Conservation (phyloP, 2,888 invertebrate species). For the Lissocephala sabroskyi region DNA sequence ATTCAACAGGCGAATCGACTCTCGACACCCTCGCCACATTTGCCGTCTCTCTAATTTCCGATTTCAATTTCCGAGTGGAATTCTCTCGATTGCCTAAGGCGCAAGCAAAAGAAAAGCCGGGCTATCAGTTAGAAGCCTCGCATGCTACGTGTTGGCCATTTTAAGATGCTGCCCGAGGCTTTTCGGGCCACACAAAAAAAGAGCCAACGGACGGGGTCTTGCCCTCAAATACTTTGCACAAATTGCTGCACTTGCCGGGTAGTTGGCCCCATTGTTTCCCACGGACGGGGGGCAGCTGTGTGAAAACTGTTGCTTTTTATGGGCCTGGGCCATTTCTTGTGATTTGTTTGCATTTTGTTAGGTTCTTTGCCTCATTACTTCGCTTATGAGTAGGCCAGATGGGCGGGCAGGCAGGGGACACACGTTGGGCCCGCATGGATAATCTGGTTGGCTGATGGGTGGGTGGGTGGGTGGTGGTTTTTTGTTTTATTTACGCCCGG, state of each 20-base stretch:
- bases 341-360: slow-evolving; percentile 15
- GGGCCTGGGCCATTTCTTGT: slow-evolving; percentile 22
- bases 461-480: slow-evolving; percentile 40
- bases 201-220: neutral
- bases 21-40: too few relatives aligned
- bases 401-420: too few relatives aligned
- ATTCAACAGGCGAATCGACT: too few relatives aligned
- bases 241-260: slow-evolving; percentile 23
- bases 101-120: too few relatives aligned
- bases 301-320: slow-evolving; percentile 18
- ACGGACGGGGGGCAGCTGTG: neutral
- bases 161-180: slow-evolving; percentile 27
- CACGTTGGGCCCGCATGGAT: too few relatives aligned
- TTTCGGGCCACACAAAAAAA: slow-evolving; percentile 12
- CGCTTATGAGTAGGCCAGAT: slow-evolving; percentile 10
- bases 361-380: slow-evolving; percentile 43
- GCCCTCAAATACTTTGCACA: slow-evolving; percentile 29
- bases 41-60: too few relatives aligned
- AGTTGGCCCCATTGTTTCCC: slow-evolving; percentile 7
- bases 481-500: neutral
- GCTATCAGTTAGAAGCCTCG: too few relatives aligned
- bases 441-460: too few relatives aligned
- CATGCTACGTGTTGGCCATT: slow-evolving; percentile 20
- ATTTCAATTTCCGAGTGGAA: too few relatives aligned
- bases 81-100: too few relatives aligned